phyloP scores from a whole-genome alignment of 2,797 vertebrate species.

The Peromyscus attwateri region DNA sequence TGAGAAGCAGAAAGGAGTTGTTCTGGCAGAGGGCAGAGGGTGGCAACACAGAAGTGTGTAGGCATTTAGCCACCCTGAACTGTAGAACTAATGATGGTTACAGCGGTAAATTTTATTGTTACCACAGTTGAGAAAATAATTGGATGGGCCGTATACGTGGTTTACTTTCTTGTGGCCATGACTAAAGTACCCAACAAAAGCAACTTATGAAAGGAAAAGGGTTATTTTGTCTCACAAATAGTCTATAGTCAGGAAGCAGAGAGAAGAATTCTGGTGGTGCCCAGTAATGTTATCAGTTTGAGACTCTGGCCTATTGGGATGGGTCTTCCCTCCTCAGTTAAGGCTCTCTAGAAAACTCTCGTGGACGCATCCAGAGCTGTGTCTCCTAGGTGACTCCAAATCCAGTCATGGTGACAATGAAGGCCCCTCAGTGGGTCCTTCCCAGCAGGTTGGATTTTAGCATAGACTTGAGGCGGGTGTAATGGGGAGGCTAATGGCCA shows the following conservation, averaged over 20 bases:
- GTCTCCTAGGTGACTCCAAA: not conserved
- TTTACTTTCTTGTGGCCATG: not conserved
- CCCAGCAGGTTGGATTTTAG: not conserved
- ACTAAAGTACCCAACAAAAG: not conserved
- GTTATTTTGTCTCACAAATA: not conserved
- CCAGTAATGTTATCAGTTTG: not conserved
- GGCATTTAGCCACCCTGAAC: not conserved
- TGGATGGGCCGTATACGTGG: no score
- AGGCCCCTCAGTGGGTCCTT: not conserved
- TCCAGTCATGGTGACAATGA: not conserved
- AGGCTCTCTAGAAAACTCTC: not conserved
- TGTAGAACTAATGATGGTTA: not conserved
- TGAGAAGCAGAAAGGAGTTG: not conserved
- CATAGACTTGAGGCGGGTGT: not conserved
- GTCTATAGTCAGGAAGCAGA: not conserved
- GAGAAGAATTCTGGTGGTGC: not conserved
- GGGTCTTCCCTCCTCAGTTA: not conserved
- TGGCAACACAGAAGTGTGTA: rapidly evolving
- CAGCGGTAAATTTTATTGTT: not conserved
- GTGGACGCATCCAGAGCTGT: not conserved
- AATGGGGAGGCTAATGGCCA: rapidly evolving
- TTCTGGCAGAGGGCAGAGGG: not conserved
- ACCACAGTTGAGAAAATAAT: not conserved
- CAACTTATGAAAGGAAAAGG: not conserved
- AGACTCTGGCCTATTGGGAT: not conserved